phyloP scores from a whole-genome alignment of 2,113 vertebrate species.

The Cyprinodon tularosa region DNA sequence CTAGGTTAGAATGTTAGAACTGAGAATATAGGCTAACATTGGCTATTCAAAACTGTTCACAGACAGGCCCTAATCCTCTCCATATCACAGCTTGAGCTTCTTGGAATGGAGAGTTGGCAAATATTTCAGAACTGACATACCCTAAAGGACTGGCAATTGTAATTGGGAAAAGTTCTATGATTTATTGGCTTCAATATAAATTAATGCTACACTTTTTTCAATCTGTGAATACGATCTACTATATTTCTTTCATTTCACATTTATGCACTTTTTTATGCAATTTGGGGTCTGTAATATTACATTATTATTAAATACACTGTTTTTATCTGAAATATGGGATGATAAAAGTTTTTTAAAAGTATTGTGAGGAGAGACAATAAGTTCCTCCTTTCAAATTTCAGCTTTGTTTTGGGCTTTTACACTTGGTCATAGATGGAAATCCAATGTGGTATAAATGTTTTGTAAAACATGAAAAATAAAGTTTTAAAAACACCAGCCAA shows the following conservation, averaged over 20 bases:
- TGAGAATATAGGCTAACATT: background rate
- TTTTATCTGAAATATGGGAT: too few relatives aligned
- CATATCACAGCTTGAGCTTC: background rate
- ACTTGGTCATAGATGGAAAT: constrained; percentile 20
- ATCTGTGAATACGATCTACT: background rate
- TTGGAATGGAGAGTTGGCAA: too few relatives aligned
- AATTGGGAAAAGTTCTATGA: too few relatives aligned
- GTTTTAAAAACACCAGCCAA: constrained; percentile 45
- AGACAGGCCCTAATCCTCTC: background rate
- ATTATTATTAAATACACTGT: too few relatives aligned
- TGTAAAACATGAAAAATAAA: constrained; percentile 35
- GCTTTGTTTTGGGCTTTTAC: constrained; percentile 16
- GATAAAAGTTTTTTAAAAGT: background rate
- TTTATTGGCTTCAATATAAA: background rate
- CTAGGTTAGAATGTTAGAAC: background rate
- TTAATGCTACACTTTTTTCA: background rate
- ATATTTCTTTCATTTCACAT: background rate
- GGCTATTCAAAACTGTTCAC: background rate
- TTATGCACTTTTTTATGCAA: background rate
- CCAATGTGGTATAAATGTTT: constrained; percentile 15
- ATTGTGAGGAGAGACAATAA: background rate
- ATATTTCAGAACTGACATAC: too few relatives aligned
- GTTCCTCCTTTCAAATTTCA: background rate
- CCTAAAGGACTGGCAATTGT: too few relatives aligned
- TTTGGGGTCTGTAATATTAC: background rate